phyloP scores from a whole-genome alignment of 2,797 vertebrate genomes.

The Arrhamphus sclerolepis region DNA sequence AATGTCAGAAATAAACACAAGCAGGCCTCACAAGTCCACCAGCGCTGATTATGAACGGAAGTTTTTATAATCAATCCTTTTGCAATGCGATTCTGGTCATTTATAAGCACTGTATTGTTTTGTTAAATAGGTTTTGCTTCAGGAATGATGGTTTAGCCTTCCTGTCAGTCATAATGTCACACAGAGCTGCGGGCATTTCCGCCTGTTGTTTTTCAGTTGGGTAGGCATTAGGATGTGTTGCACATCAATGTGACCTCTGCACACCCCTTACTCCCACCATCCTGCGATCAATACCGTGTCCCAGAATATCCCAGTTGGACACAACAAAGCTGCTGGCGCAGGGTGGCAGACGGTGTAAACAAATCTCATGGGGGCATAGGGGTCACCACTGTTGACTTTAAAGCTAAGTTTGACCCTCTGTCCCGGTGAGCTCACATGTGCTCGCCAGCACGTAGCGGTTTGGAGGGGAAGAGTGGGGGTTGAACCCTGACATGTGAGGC shows the following conservation, averaged over 20 bases:
- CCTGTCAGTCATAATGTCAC: no score
- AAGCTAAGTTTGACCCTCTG: conserved; percentile 15
- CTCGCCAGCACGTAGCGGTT: conserved; percentile 22
- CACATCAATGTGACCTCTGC: conserved; percentile 55
- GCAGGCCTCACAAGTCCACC: conserved; percentile 22
- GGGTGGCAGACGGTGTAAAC: conserved; percentile 21
- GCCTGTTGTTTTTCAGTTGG: conserved; percentile 49
- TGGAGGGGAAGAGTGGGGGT: background rate
- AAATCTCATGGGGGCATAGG: background rate
- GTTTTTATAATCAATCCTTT: background rate
- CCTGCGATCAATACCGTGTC: conserved; percentile 46
- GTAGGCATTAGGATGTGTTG: conserved; percentile 58
- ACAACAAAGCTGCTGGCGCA: conserved; percentile 15
- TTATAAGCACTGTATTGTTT: background rate
- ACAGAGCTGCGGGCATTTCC: conserved; percentile 35
- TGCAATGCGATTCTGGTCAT: background rate
- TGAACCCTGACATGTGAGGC: conserved; percentile 45
- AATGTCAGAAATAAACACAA: conserved; percentile 29
- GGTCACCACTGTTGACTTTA: background rate
- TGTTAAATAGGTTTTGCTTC: background rate
- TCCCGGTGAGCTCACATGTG: conserved; percentile 32
- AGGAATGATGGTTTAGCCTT: no score
- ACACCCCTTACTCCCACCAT: conserved; percentile 38
- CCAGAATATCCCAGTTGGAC: conserved; percentile 34
- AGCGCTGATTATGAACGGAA: conserved; percentile 27